Percentiles rank a stretch among this genome's conserved stretches.
Conservation (phyloP, 2,797 vertebrate species). For the Anniella stebbinsi region DNA sequence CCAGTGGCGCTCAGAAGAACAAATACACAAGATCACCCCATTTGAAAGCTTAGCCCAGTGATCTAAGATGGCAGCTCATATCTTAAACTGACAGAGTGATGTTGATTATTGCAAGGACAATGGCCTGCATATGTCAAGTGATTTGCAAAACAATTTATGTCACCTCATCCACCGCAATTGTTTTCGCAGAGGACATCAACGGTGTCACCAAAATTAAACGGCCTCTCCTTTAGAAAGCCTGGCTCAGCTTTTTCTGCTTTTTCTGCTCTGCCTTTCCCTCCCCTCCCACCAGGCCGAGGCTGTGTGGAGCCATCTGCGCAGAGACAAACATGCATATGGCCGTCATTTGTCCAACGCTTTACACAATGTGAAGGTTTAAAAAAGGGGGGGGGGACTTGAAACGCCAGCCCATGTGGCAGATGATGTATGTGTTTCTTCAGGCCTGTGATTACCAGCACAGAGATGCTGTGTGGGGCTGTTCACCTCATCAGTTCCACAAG, state of each 20-base stretch:
- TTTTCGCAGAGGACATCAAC: slow-evolving; percentile 94
- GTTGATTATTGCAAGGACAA: slow-evolving; percentile 97
- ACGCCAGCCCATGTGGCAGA: slow-evolving; percentile 97
- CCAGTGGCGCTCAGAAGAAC: slow-evolving; percentile 73
- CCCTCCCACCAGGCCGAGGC: slow-evolving; percentile 80
- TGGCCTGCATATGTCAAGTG: slow-evolving; percentile 95
- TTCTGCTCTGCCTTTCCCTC: slow-evolving; percentile 54
- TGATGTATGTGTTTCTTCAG: slow-evolving; percentile 99
- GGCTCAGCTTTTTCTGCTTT: slow-evolving; percentile 93
- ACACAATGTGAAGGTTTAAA: slow-evolving; percentile 95
- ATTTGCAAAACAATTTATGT: slow-evolving; percentile 98
- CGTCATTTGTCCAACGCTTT: slow-evolving; percentile 99
- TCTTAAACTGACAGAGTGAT: slow-evolving; percentile 94
- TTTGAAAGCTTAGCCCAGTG: slow-evolving; percentile 86
- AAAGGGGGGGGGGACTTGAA: slow-evolving; percentile 80
- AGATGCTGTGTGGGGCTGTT: slow-evolving; percentile 94
- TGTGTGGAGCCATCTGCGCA: slow-evolving; percentile 90
- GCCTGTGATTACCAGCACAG: slow-evolving; percentile 98
- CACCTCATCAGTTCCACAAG: slow-evolving; percentile 99
- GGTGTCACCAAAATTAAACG: slow-evolving; percentile 94
- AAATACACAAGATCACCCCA: slow-evolving; percentile 80
- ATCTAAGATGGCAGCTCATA: slow-evolving; percentile 90
- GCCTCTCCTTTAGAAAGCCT: slow-evolving; percentile 87
- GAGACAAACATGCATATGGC: slow-evolving; percentile 95
- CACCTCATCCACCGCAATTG: slow-evolving; percentile 94